A percentile compares a stretch with the other conserved stretches of the same genome.
Conservation (phyloP, 2,113 vertebrate genomes). For the Vanacampus margaritifer region DNA sequence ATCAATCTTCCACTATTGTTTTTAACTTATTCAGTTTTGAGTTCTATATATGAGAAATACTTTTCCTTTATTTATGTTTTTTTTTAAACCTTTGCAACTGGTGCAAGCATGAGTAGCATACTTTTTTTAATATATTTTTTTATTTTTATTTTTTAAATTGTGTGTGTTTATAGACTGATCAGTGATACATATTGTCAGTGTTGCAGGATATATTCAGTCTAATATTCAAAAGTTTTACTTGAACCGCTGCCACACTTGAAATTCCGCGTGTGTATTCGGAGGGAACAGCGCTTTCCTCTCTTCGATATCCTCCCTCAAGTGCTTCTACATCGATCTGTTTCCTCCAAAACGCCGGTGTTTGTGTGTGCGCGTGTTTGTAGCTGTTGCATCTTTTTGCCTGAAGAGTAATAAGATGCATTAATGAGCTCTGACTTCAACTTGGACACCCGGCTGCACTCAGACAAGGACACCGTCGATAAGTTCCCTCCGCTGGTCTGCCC, state of each 20-base stretch:
- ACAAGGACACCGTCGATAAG: slow-evolving; percentile 63
- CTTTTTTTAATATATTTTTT: not conserved
- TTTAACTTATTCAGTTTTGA: too few relatives aligned
- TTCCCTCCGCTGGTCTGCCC: slow-evolving; percentile 41
- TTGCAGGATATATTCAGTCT: not conserved
- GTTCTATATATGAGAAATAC: too few relatives aligned
- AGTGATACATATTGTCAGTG: not conserved
- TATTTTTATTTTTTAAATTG: not conserved
- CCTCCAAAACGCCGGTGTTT: slow-evolving; percentile 41
- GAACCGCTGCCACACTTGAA: slow-evolving; percentile 11
- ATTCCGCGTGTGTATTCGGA: slow-evolving; percentile 32
- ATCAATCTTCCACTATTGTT: not conserved
- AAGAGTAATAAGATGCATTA: slow-evolving; percentile 65
- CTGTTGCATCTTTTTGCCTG: slow-evolving; percentile 38
- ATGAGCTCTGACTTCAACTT: slow-evolving; percentile 59
- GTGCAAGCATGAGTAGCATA: not conserved
- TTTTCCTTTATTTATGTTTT: not conserved
- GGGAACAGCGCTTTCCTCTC: slow-evolving; percentile 30
- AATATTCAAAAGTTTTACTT: slow-evolving; percentile 6
- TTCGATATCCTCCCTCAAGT: slow-evolving; percentile 47
- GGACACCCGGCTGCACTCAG: slow-evolving; percentile 52
- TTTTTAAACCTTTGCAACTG: not conserved
- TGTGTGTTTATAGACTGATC: not conserved
- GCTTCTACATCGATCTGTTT: slow-evolving; percentile 51
- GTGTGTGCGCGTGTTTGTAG: slow-evolving; percentile 8